phyloP scores from a whole-genome alignment of 1,140 invertebrate genomes.

The Lerema accius region DNA sequence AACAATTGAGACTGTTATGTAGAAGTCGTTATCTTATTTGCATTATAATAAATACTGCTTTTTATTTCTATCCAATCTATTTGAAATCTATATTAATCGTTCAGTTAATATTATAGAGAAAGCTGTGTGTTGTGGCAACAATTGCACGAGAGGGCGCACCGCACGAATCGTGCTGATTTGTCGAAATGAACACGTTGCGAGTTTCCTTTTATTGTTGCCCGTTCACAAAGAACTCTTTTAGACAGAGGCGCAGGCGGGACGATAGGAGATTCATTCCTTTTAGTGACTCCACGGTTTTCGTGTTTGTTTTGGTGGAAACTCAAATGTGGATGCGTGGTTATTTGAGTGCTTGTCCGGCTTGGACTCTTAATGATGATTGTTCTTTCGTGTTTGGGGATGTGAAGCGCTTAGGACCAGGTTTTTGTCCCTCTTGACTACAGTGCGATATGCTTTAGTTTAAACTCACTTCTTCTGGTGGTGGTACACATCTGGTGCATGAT shows the following conservation, averaged over 20 bases:
- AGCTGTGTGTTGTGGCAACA: not conserved
- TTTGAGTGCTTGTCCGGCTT: slow-evolving; percentile 16
- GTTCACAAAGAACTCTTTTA: slow-evolving; percentile 34
- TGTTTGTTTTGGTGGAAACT: slow-evolving; percentile 29
- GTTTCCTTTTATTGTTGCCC: slow-evolving; percentile 27
- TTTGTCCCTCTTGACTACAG: too few species aligned
- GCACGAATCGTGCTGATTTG: slow-evolving; percentile 16
- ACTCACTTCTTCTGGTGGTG: too few species aligned
- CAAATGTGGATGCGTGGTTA: slow-evolving; percentile 13
- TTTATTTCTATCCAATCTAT: slow-evolving; percentile 4
- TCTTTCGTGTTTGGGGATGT: not conserved
- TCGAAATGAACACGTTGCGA: slow-evolving; percentile 23
- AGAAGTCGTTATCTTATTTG: too few species aligned
- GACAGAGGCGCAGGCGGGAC: slow-evolving; percentile 28
- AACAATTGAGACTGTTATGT: too few species aligned
- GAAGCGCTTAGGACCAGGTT: too few species aligned
- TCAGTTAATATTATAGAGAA: slow-evolving; percentile 1
- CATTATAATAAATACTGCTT: too few species aligned
- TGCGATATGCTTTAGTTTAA: too few species aligned
- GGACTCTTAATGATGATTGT: slow-evolving; percentile 17
- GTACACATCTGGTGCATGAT: too few species aligned
- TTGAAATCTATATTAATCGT: not conserved
- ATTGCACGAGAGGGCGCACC: slow-evolving; percentile 5
- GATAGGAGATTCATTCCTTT: slow-evolving; percentile 30
- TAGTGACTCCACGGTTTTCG: slow-evolving; percentile 15